Base-by-base conservation (phyloP, 1,140 invertebrate genomes). In the Drosophila ohnishii region DNA sequence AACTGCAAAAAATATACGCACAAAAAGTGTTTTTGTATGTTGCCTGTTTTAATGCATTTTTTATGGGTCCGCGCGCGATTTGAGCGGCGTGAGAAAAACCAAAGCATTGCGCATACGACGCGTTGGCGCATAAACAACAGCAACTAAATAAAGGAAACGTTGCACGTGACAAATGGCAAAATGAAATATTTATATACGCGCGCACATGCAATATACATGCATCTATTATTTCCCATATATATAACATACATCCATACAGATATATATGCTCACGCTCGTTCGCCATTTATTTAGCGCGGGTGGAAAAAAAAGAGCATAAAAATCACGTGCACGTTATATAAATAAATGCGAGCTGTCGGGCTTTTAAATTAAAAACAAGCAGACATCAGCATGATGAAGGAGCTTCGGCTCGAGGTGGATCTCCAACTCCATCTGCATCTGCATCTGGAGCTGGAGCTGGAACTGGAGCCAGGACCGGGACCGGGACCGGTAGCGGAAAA, bases 141-240 rank as follows among this genome's bases (percentile, higher is more conserved):
- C 64, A 58, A 56, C 50, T 58, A 58, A 57, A 69, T 37, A 69
- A 69, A 69, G 66, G 53, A 71, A 59, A 59, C 30, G 55, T 71
- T 88, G 69, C 84, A 88, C 80, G 84, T 88, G 84, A 88, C 84
- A 88, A 88, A 88, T 88, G 84, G 84, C 48, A 35, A 84, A 87
- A 87, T 87, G 67, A 84, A 87, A 87, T 80, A 86, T 86, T 87
- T 83, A 86, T 86, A 73, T 79, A 64, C 62, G 74, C 61, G 51
- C 16, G 61, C 32, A 63, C 55, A 48, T 85, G 59, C 70, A 75
- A 67, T 84, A 70, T 47, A 66, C 61, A 80, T 71, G 50, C 59
- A 74, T 65, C 59, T 64, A 78, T 77, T 70, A 59, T 69, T 44
- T 71, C 16, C 42, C 67, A 40, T 37, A 61, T 42, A 65, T 62